These are phyloP conservation scores for Chrosomus eos DNA, from an alignment of 2,797 vertebrate genomes.

Conservation along the genomic window DNA sequence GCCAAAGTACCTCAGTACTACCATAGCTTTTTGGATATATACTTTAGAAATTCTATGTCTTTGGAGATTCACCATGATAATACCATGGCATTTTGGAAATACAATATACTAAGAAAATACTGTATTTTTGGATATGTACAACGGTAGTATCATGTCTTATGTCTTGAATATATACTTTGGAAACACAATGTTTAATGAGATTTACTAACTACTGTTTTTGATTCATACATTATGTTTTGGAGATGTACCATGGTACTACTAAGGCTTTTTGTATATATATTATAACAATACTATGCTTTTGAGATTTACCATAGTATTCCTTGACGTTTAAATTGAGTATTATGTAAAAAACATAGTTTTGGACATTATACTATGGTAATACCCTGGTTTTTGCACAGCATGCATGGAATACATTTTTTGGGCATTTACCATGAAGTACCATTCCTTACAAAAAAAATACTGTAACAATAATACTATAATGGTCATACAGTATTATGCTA, in stretches of 20 bases:
- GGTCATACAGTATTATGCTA: background rate
- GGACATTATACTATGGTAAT: background rate
- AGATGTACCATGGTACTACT: background rate
- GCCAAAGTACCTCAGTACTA: background rate
- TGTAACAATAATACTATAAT: background rate
- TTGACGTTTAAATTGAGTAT: background rate
- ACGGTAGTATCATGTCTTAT: background rate
- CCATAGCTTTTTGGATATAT: background rate
- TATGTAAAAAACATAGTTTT: background rate
- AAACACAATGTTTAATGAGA: background rate
- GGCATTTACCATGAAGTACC: background rate
- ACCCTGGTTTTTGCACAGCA: background rate
- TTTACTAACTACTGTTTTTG: background rate
- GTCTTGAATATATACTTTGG: background rate
- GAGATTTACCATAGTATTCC: background rate
- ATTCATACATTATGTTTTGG: background rate
- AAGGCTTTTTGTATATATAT: background rate
- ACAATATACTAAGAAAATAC: background rate
- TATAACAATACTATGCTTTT: background rate
- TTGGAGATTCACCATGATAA: background rate
- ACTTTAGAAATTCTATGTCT: background rate
- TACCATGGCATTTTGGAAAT: background rate
- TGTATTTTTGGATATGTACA: background rate
- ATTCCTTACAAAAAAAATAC: background rate
- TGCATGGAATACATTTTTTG: background rate